A percentile compares a stretch with the other conserved stretches of the same genome.
Conservation (phyloP, 2,888 invertebrate species). For the Amphipoea lucens region DNA sequence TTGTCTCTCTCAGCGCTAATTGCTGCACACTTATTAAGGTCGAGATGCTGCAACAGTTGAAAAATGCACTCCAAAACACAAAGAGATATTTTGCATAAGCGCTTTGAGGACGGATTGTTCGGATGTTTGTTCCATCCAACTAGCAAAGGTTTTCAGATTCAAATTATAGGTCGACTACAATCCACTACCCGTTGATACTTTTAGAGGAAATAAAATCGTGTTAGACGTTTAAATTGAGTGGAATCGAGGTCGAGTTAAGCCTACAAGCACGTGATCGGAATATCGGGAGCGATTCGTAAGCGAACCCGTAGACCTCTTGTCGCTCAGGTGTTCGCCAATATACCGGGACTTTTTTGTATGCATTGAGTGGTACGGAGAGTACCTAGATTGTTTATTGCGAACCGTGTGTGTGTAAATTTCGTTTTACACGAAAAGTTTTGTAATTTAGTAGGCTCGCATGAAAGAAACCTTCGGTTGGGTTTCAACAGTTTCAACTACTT, state of each 20-base stretch:
- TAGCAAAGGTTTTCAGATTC: constrained; percentile 45
- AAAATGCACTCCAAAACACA: constrained; percentile 75
- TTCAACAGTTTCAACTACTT: constrained; percentile 17
- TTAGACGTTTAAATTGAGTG: constrained; percentile 77
- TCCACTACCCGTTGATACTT: constrained; percentile 67
- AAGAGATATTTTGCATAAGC: constrained; percentile 59
- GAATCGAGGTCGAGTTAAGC: constrained; percentile 77
- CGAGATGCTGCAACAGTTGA: constrained; percentile 75
- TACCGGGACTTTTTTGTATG: constrained; percentile 70
- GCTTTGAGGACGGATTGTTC: constrained; percentile 56
- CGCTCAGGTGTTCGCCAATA: constrained; percentile 71
- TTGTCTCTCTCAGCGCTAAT: constrained; percentile 79
- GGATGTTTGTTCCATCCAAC: constrained; percentile 47
- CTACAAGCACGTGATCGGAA: constrained; percentile 73
- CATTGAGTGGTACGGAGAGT: constrained; percentile 64
- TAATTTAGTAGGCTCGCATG: constrained; percentile 41
- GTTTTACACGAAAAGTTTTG: constrained; percentile 53
- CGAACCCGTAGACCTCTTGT: constrained; percentile 55
- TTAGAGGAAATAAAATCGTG: constrained; percentile 74
- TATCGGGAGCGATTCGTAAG: constrained; percentile 65
- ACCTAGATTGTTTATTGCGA: constrained; percentile 68
- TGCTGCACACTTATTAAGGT: constrained; percentile 82
- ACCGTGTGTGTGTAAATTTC: constrained; percentile 67
- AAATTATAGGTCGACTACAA: constrained; percentile 47
- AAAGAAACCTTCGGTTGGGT: constrained; percentile 14